A percentile compares a stretch with the other conserved stretches of the same genome.
These are phyloP conservation scores for Saccostrea cuccullata DNA, from an alignment of 1,140 invertebrate genomes.

Conservation along the genomic window DNA sequence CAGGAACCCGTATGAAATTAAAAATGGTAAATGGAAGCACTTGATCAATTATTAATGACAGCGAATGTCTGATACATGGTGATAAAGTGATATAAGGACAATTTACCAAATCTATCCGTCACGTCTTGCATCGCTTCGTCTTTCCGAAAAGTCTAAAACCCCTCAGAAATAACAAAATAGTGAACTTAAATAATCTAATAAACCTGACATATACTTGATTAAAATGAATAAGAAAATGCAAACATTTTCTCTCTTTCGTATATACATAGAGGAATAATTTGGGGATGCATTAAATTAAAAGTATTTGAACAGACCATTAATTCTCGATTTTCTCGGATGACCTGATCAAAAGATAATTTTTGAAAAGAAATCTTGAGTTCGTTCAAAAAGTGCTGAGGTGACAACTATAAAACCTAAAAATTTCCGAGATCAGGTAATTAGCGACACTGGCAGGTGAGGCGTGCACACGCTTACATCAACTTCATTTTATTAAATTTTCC, in stretches of 20 bases:
- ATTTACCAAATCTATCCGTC: slow-evolving; percentile 12
- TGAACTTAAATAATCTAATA: no score
- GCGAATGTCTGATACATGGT: slow-evolving; percentile 17
- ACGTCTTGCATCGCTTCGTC: not conserved
- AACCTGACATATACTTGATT: no score
- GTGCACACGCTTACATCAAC: slow-evolving; percentile 19
- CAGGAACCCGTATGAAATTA: slow-evolving; percentile 30
- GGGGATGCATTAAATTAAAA: not conserved
- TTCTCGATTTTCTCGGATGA: not conserved
- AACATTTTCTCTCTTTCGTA: no score
- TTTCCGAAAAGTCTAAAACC: not conserved
- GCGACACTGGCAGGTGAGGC: slow-evolving; percentile 10
- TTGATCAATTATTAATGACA: slow-evolving; percentile 31
- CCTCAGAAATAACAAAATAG: not conserved
- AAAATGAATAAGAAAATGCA: no score
- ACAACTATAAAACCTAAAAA: not conserved
- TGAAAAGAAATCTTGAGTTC: not conserved
- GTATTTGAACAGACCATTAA: not conserved
- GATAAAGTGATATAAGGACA: slow-evolving; percentile 14
- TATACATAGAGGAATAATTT: not conserved
- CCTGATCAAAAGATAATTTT: not conserved
- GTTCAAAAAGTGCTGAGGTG: not conserved
- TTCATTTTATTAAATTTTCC: slow-evolving; percentile 29
- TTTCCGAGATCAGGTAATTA: slow-evolving; percentile 29
- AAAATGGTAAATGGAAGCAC: slow-evolving; percentile 31